phyloP scores from a whole-genome alignment of 2,113 vertebrate genomes.

The Aptenodytes forsteri region DNA sequence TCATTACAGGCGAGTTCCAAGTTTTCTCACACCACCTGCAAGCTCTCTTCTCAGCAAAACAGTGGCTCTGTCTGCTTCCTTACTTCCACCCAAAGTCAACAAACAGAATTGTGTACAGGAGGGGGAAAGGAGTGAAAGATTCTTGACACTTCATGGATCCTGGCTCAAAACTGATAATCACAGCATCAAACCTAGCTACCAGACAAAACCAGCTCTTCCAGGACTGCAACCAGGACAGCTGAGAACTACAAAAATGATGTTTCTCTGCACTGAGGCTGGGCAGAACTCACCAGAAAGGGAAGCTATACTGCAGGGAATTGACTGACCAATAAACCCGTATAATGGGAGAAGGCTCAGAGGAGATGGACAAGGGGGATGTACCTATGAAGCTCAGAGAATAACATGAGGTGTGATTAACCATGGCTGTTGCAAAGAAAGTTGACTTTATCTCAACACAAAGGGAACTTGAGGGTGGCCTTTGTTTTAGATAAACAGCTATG shows the following conservation, averaged over 20 bases:
- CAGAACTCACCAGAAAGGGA: not conserved
- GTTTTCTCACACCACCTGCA: not conserved
- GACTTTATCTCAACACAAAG: not conserved
- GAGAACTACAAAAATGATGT: not conserved
- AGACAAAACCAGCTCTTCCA: not conserved
- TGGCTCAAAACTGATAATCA: not conserved
- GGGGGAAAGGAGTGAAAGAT: not conserved
- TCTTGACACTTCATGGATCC: not conserved
- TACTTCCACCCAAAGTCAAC: not conserved
- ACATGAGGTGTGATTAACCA: not conserved
- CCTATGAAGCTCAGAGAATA: not conserved
- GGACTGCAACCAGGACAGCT: not conserved
- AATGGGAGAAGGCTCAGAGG: not conserved
- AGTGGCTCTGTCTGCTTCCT: not conserved
- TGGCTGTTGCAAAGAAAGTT: not conserved
- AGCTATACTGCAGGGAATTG: not conserved
- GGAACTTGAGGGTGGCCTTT: not conserved
- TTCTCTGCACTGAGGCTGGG: not conserved
- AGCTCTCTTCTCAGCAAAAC: not conserved
- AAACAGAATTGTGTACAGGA: not conserved
- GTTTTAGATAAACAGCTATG: not conserved
- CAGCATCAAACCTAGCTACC: not conserved
- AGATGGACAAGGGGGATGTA: not conserved
- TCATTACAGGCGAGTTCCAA: not conserved
- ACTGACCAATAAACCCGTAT: not conserved